These are phyloP conservation scores for Homarus gammarus DNA, from an alignment of 2,888 invertebrate species.

Conservation along the genomic window DNA sequence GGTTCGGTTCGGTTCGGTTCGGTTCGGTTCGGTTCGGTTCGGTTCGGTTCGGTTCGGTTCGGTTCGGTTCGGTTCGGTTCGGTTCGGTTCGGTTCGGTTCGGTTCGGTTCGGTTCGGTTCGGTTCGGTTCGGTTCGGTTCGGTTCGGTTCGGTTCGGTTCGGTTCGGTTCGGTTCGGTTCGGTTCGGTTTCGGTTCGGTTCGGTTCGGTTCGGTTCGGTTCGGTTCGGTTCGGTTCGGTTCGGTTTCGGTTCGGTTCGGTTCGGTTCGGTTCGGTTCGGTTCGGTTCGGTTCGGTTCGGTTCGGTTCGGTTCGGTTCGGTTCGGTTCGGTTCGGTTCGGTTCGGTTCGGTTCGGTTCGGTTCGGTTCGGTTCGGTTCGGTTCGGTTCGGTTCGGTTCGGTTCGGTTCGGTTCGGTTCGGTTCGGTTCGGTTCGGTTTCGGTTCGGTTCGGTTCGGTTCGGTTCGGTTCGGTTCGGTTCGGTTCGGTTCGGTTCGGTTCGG, in stretches of 20 bases:
- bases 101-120: constrained; percentile 52
- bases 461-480: too few species aligned
- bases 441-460: too few species aligned
- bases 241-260: too few species aligned
- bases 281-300: too few species aligned
- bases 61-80: constrained; percentile 45
- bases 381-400: too few species aligned
- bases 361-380: constrained; percentile 35
- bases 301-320: too few species aligned
- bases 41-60: constrained; percentile 44
- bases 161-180: background rate
- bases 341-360: constrained; percentile 30
- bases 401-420: too few species aligned
- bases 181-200: constrained; percentile 33
- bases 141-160: constrained; percentile 10
- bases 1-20: constrained; percentile 61
- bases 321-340: constrained; percentile 6
- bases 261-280: too few species aligned
- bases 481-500: constrained; percentile 48
- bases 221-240: constrained; percentile 12
- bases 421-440: too few species aligned
- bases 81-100: constrained; percentile 48
- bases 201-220: constrained; percentile 56
- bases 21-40: constrained; percentile 60
- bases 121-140: constrained; percentile 31